phyloP scores from a whole-genome alignment of 2,888 invertebrate genomes.

The Deroplatys truncata region DNA sequence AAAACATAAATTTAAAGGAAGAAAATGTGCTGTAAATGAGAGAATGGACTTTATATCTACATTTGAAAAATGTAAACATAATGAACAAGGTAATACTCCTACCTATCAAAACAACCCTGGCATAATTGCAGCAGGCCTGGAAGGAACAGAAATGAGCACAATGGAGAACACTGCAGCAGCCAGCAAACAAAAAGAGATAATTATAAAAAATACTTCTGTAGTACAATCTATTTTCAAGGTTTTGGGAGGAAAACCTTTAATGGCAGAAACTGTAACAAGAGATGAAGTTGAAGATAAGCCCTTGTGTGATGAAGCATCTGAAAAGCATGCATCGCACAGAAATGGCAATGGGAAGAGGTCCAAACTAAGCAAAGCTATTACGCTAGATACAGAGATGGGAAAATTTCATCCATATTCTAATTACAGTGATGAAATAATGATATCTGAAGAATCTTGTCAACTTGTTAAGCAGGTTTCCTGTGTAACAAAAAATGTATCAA shows the following conservation, averaged over 20 bases:
- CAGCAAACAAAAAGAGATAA: not conserved
- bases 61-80: not conserved
- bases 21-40: not conserved
- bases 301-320: not conserved
- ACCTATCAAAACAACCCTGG: not conserved
- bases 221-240: not conserved
- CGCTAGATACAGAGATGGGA: not conserved
- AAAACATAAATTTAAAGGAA: not conserved
- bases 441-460: not conserved
- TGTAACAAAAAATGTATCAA: not conserved
- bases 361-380: not conserved
- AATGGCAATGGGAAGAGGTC: not conserved
- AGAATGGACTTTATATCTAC: not conserved
- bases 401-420: not conserved
- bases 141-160: not conserved
- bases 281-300: not conserved
- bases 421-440: not conserved
- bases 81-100: not conserved
- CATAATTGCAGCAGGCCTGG: not conserved
- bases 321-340: not conserved
- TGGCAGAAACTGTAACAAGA: not conserved
- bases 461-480: not conserved
- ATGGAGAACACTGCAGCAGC: not conserved
- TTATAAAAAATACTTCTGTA: not conserved
- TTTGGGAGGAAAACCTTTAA: not conserved